phyloP scores from a whole-genome alignment of 2,888 invertebrate species.

The Agrypnus murinus region DNA sequence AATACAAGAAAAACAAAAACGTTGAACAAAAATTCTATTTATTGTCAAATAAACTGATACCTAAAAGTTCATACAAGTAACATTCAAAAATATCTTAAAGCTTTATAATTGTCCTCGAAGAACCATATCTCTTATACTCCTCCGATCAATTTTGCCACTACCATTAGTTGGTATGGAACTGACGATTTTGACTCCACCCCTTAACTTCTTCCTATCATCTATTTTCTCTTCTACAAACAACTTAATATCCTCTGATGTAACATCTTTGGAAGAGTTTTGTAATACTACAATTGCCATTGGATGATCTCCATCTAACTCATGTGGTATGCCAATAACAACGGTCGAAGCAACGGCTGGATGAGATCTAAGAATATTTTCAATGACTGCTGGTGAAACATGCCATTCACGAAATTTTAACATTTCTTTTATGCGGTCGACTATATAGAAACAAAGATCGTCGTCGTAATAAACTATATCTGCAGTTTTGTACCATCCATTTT shows the following conservation, averaged over 20 bases:
- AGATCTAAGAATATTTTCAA: conserved; percentile 81
- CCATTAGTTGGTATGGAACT: conserved; percentile 59
- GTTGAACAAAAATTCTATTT: too few species aligned
- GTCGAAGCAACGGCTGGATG: conserved; percentile 84
- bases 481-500: conserved; percentile 72
- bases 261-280: conserved; percentile 25
- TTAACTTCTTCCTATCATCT: conserved; percentile 58
- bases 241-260: conserved; percentile 58
- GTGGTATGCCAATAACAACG: conserved; percentile 85
- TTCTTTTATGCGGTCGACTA: conserved; percentile 73
- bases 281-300: conserved; percentile 79
- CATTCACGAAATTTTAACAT: conserved; percentile 66
- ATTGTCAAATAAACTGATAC: too few species aligned
- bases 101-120: conserved; percentile 21
- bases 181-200: conserved; percentile 63
- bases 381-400: conserved; percentile 83
- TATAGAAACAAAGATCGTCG: conserved; percentile 71
- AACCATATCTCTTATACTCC: conserved; percentile 23
- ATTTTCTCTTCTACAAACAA: conserved; percentile 59
- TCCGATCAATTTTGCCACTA: conserved; percentile 62
- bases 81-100: too few species aligned
- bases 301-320: conserved; percentile 81
- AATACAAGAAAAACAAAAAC: too few species aligned
- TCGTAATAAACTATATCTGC: conserved; percentile 75
- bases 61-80: too few species aligned